Evolutionary conservation across 1,140 invertebrate genomes (phyloP).

Genomic region (Dysdera silvatica): DNA sequence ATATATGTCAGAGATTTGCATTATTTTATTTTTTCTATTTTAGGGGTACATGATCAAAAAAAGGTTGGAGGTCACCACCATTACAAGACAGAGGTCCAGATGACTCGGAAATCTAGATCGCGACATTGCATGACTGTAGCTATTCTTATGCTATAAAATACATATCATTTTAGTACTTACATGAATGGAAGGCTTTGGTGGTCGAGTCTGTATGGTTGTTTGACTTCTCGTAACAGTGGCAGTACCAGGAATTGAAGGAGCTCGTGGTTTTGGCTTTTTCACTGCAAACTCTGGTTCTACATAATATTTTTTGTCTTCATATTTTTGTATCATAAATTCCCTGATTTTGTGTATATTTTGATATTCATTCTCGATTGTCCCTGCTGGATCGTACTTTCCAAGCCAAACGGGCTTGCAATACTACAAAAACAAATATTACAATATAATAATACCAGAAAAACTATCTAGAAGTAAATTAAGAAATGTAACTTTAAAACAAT

Average conservation of each 20-base stretch:
- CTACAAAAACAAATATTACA: conserved; percentile 2
- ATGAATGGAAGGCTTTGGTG: no score
- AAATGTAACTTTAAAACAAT: no score
- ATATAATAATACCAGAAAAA: background rate
- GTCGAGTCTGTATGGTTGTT: conserved; percentile 19
- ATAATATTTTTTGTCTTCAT: conserved; percentile 25
- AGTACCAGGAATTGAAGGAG: conserved; percentile 17
- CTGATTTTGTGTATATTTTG: conserved; percentile 15
- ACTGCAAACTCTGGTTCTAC: conserved; percentile 22
- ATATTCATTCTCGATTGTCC: conserved; percentile 1
- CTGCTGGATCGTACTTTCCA: conserved; percentile 18
- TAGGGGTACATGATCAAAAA: no score
- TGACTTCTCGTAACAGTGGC: conserved; percentile 10
- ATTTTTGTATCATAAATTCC: conserved; percentile 21
- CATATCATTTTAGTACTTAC: no score
- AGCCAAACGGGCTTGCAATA: conserved; percentile 23
- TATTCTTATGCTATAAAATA: no score
- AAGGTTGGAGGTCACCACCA: no score
- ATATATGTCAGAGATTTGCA: no score
- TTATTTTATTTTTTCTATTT: no score
- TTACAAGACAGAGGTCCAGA: no score
- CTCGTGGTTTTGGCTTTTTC: conserved; percentile 25
- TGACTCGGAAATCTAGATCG: no score
- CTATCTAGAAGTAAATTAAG: background rate
- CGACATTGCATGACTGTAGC: no score